Base-by-base conservation (phyloP, 2,113 vertebrate species). In the Coreoperca whiteheadi region DNA sequence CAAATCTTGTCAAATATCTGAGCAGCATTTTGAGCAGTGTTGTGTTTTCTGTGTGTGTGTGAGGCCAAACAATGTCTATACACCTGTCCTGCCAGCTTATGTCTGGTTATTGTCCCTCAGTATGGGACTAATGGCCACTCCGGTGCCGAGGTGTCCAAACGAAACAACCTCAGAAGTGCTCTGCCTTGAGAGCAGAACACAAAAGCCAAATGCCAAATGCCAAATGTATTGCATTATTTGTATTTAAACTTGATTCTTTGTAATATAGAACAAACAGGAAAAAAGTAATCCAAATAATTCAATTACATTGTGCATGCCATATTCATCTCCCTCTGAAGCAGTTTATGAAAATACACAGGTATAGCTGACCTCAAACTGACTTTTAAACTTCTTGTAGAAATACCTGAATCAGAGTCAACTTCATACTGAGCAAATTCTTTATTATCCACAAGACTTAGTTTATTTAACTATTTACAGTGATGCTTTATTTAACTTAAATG, bases 1-100 rank as follows among this genome's bases (percentile, higher is more conserved):
- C 23, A 32, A 30, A 85, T 20, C 18, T 10, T 2, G 48, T 66
- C 16, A 12, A 61, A 16, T 20, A 12, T 39, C 16, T 46, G 46
- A 34, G 30, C n/a, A 50, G 64, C n/a, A n/a, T 81, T 73, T 82
- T 74, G 32, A 75, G 30, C 43, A 61, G 30, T 71, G 37, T 66
- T 76, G 34, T 72, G n/a, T 72, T 85, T 82, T 74, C 30, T 75
- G 3, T 70, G 21, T 51, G 12, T 72, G 78, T 50, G 50, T 46
- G 70, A 21, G 25, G 50, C 23, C 51, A 66, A 81, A 21, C 54
- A 64, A 18, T 74, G 59, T 75, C 41, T 10, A 34, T 56, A 28
- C 92, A 93, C 86, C 91, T 94, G 92, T 92, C 71, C 68, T 71
- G 32, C 84, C 89, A 92, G 85, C 86, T 90, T 87, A 92, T 87